These are phyloP conservation scores for Formica selysi DNA, from an alignment of 1,140 invertebrate genomes.

Conservation along the genomic window DNA sequence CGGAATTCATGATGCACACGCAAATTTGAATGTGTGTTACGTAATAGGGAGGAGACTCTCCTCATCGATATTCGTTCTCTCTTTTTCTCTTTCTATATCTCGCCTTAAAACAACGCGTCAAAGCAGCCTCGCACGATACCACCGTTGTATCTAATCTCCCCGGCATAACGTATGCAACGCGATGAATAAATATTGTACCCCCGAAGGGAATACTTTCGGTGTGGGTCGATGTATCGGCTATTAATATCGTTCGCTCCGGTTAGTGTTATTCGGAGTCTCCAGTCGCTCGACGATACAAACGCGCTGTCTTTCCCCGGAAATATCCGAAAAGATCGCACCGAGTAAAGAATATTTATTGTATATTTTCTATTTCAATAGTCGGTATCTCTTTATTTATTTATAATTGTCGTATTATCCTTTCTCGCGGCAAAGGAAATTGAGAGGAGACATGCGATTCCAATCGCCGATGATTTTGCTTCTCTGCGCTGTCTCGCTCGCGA, in stretches of 20 bases:
- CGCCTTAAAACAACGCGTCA: slow-evolving; percentile 45
- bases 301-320: slow-evolving; percentile 23
- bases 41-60: slow-evolving; percentile 2
- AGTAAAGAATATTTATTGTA: not conserved
- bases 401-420: not conserved
- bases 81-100: no score
- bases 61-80: not conserved
- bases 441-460: slow-evolving; percentile 2
- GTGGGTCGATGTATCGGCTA: slow-evolving; percentile 64
- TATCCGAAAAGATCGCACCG: slow-evolving; percentile 1
- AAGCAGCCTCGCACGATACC: slow-evolving; percentile 54
- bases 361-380: not conserved
- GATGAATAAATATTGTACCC: slow-evolving; percentile 66
- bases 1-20: not conserved
- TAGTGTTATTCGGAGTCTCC: slow-evolving; percentile 59
- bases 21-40: slow-evolving; percentile 35
- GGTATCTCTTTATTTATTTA: not conserved
- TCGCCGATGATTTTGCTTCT: slow-evolving; percentile 25
- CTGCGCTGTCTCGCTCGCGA: not conserved
- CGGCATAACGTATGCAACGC: slow-evolving; percentile 32
- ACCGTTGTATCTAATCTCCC: slow-evolving; percentile 72
- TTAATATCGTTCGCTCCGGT: slow-evolving; percentile 62
- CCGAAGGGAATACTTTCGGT: slow-evolving; percentile 70
- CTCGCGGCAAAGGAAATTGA: not conserved
- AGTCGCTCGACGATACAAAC: slow-evolving; percentile 50